Evolutionary conservation across 2,113 vertebrate species (phyloP).

Genomic region (Gopherus flavomarginatus): DNA sequence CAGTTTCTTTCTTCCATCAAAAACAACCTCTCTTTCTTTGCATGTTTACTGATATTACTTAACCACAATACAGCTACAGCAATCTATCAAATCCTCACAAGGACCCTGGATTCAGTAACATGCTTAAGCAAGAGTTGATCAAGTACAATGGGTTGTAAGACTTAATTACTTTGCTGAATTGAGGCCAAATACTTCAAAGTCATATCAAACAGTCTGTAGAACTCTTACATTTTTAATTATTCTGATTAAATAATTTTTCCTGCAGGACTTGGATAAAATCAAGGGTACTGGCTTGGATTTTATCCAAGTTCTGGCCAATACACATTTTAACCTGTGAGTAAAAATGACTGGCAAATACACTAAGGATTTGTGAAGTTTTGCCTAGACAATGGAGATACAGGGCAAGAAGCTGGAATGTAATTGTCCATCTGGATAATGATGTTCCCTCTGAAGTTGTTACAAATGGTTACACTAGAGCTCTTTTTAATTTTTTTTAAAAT

Average conservation of each 20-base stretch:
- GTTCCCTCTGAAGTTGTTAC: background rate
- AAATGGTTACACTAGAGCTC: background rate
- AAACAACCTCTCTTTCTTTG: background rate
- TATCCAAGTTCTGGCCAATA: background rate
- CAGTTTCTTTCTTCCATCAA: constrained; percentile 18
- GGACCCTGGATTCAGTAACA: background rate
- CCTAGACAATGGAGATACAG: background rate
- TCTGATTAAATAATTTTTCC: background rate
- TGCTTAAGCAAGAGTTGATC: background rate
- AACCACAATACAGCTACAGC: background rate
- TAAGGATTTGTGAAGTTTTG: background rate
- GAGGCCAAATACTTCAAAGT: background rate
- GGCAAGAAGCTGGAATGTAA: background rate
- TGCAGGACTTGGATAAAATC: background rate
- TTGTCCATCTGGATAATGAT: background rate
- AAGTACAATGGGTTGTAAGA: background rate
- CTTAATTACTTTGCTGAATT: background rate
- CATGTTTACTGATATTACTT: constrained; percentile 23
- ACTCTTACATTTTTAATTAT: background rate
- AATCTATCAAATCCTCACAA: background rate
- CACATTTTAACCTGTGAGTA: background rate
- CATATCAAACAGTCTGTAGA: background rate
- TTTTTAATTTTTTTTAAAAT: background rate
- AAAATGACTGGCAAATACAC: background rate
- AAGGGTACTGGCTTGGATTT: constrained; percentile 4